A percentile compares a stretch with the other conserved stretches of the same genome.
Conservation (phyloP, 2,888 invertebrate species). For the Cacoxenus indagator region DNA sequence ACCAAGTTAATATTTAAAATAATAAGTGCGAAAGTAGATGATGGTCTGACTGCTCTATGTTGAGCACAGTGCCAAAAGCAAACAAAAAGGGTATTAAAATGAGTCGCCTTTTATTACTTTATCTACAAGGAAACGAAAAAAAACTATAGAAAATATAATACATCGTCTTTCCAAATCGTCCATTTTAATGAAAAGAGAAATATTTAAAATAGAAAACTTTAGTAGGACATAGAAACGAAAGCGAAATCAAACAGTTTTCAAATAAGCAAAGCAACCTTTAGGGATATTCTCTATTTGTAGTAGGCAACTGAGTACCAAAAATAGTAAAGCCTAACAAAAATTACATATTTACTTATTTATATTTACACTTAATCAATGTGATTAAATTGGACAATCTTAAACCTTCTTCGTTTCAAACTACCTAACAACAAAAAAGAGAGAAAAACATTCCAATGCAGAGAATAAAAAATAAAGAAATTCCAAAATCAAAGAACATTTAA, state of each 20-base stretch:
- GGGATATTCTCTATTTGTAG: background rate
- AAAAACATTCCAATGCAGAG: background rate
- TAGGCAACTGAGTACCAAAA: slow-evolving; percentile 15
- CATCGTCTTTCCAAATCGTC: slow-evolving; percentile 43
- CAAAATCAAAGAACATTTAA: background rate
- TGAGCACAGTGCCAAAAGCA: background rate
- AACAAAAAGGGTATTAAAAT: slow-evolving; percentile 7
- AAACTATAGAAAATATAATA: background rate
- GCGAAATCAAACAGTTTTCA: background rate
- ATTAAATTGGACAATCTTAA: slow-evolving; percentile 71
- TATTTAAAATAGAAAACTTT: background rate
- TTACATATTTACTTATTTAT: slow-evolving; percentile 22
- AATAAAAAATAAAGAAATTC: background rate
- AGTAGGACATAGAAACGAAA: slow-evolving; percentile 9
- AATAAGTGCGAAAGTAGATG: background rate
- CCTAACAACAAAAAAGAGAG: slow-evolving; percentile 9
- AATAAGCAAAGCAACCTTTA: slow-evolving; percentile 1
- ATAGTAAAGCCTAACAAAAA: slow-evolving; percentile 23
- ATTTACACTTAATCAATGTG: slow-evolving; percentile 64
- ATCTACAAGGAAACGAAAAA: slow-evolving; percentile 47
- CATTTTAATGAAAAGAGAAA: slow-evolving; percentile 36
- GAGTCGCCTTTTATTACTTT: slow-evolving; percentile 64
- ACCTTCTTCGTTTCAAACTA: slow-evolving; percentile 20
- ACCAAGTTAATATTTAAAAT: background rate
- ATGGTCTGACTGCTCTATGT: background rate